phyloP scores from a whole-genome alignment of 2,888 invertebrate genomes.

The Temnothorax unifasciatus region DNA sequence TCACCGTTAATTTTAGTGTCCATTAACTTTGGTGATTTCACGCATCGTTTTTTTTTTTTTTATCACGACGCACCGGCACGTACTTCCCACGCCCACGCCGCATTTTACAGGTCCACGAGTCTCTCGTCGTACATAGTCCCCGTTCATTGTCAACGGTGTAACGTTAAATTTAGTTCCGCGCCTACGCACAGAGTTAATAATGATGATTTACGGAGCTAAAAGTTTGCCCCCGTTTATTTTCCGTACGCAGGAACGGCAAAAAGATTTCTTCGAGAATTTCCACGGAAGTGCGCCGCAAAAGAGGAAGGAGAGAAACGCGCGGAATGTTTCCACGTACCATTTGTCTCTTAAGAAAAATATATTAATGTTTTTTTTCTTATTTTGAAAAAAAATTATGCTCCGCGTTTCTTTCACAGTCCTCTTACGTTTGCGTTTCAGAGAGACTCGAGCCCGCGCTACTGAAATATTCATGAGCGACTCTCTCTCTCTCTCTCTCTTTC shows the following conservation, averaged over 20 bases:
- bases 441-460: conserved; percentile 30
- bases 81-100: conserved; percentile 33
- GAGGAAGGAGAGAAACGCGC: neutral
- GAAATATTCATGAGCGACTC: conserved; percentile 50
- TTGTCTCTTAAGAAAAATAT: conserved; percentile 33
- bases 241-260: neutral
- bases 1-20: conserved; percentile 17
- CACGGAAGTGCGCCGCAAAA: neutral
- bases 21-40: conserved; percentile 50
- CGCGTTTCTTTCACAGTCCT: neutral
- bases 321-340: conserved; percentile 18
- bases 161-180: conserved; percentile 12
- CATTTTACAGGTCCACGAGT: conserved; percentile 8
- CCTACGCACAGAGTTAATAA: conserved; percentile 26
- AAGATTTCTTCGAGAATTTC: conserved; percentile 2
- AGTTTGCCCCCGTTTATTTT: conserved; percentile 5
- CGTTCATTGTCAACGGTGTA: neutral
- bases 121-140: neutral
- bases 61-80: conserved; percentile 8
- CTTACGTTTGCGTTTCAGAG: conserved; percentile 29
- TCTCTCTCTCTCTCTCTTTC: conserved; percentile 5
- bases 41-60: conserved; percentile 37
- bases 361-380: conserved; percentile 46
- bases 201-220: conserved; percentile 9
- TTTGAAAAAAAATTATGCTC: neutral